Evolutionary conservation across 2,888 invertebrate genomes (phyloP), one percentile per base, ranked within the genome.

Genomic region (Drosophila meridionalis): DNA sequence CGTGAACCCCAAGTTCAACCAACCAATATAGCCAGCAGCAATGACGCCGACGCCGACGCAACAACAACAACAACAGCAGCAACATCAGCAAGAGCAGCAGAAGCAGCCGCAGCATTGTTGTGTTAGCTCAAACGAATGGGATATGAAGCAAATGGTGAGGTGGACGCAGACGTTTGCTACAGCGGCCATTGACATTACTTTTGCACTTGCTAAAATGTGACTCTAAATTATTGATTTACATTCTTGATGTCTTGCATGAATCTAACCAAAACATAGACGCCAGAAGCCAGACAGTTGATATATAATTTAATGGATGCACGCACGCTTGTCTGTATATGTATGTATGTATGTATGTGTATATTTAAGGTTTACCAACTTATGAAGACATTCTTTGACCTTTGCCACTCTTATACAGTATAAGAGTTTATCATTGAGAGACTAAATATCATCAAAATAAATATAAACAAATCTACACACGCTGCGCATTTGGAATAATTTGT

Each of bases 1-100:
- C 89, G 82, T 86, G 80, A 84, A 86, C 89, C 86, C 82, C 78
- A 76, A 87, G 86, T 86, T 86, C 86, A 86, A 84, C 80, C 85
- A 86, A 88, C 74, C 80, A 69, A 75, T 77, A 68, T 72, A 73
- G 78, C 80, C 72, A 76, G 74, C 73, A 66, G 71, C 75, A 76
- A 52, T 62, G 52, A 64, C 80, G 57, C 32, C 34, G 34, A 20
- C 50, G 34, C 32, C n/a, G 50, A 9, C n/a, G 20, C 32, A 32
- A 2, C 30, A 32, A 9, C 30, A 50, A 11, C 50, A 48, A 30
- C 30, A 48, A n/a, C 48, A 48, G n/a, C 30, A 48, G 8, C 48
- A 48, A 32, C 26, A 45, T 2, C 40, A 40, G 14, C 47, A 47
- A 28, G 14, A 57, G 61, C 48, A 48, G 48, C 59, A 60, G n/a